These are phyloP conservation scores for Aspidapion aeneum DNA, from an alignment of 2,888 invertebrate genomes.

Conservation along the genomic window DNA sequence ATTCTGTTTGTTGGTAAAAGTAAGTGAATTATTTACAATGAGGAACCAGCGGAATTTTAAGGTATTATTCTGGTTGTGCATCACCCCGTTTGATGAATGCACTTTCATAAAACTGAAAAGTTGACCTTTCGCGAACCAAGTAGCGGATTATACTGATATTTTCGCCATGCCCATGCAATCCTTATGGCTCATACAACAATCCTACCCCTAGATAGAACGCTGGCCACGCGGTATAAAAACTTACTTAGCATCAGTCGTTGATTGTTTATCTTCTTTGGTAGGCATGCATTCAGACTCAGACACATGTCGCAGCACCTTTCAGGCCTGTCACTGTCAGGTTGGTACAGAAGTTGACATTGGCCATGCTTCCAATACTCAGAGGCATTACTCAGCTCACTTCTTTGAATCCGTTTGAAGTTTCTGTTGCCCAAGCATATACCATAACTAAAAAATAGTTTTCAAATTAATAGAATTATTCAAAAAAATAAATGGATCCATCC, in stretches of 20 bases:
- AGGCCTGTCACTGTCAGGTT: slow-evolving; percentile 8
- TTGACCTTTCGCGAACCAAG: no score
- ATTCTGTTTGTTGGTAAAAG: no score
- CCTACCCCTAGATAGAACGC: no score
- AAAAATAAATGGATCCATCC: background rate
- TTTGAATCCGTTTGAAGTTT: slow-evolving; percentile 16
- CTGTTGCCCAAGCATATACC: slow-evolving; percentile 14
- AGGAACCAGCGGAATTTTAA: no score
- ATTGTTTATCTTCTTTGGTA: slow-evolving; percentile 15
- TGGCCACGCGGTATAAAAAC: no score
- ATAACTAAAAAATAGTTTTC: slow-evolving; percentile 10
- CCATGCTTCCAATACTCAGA: slow-evolving; percentile 14
- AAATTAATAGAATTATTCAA: background rate
- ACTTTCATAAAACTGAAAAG: no score
- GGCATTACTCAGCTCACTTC: slow-evolving; percentile 6
- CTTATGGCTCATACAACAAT: no score
- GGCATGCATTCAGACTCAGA: slow-evolving; percentile 9
- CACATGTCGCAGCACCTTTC: slow-evolving; percentile 15
- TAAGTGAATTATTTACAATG: no score
- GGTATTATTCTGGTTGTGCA: no score
- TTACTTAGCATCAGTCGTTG: slow-evolving; percentile 5
- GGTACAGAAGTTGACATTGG: slow-evolving; percentile 11
- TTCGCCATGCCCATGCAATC: no score
- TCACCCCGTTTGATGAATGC: no score
- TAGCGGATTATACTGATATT: no score